Evolutionary conservation across 2,113 vertebrate species (phyloP).

Genomic region (Brachypodius melanocephalos): DNA sequence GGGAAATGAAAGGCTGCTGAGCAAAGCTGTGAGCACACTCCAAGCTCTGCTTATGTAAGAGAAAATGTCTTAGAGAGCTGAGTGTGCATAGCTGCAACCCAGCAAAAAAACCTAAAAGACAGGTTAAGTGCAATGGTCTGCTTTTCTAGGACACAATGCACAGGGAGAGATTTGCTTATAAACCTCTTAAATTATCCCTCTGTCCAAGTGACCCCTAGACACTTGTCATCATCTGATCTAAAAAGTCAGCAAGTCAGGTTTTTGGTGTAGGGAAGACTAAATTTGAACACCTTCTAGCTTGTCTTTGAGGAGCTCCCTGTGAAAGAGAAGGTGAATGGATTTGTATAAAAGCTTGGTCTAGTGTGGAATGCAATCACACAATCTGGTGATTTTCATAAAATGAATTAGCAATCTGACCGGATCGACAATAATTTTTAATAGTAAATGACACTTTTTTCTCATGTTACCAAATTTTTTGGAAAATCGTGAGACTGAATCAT

Average conservation of each 20-base stretch:
- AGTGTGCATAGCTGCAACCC: not conserved
- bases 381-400: not conserved
- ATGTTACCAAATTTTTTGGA: not conserved
- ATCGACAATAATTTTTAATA: not conserved
- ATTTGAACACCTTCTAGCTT: not conserved
- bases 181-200: not conserved
- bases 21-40: not conserved
- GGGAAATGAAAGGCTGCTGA: not conserved
- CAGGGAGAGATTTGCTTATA: not conserved
- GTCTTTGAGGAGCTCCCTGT: not conserved
- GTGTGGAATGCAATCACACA: not conserved
- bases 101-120: not conserved
- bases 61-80: not conserved
- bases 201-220: not conserved
- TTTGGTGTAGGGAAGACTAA: not conserved
- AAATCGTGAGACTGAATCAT: not conserved
- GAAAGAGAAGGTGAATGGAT: not conserved
- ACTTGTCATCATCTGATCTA: not conserved
- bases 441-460: not conserved
- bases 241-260: not conserved
- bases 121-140: not conserved
- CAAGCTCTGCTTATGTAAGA: not conserved
- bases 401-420: not conserved
- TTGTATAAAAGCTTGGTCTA: not conserved
- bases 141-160: not conserved